phyloP scores from a whole-genome alignment of 1,140 invertebrate species.

The Rhopalosiphum maidis region DNA sequence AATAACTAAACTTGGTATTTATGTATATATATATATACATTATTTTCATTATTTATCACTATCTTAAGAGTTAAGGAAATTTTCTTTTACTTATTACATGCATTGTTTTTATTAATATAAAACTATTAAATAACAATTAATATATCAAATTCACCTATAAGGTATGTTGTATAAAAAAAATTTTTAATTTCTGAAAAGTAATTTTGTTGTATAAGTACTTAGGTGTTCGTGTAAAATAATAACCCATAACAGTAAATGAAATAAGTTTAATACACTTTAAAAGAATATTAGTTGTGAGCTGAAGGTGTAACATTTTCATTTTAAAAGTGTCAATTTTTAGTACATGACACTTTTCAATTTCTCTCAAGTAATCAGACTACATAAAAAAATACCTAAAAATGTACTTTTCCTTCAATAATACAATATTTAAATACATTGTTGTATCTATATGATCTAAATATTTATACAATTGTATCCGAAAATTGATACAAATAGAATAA shows the following conservation, averaged over 20 bases:
- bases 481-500: background rate
- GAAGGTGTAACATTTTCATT: background rate
- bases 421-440: background rate
- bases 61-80: background rate
- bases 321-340: background rate
- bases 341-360: constrained; percentile 6
- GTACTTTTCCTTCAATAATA: background rate
- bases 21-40: background rate
- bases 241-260: background rate
- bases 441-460: background rate
- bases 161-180: background rate
- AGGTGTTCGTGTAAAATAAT: background rate
- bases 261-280: background rate
- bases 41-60: background rate
- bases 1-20: background rate
- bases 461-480: background rate
- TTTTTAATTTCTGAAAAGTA: background rate
- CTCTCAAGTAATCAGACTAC: background rate
- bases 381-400: background rate
- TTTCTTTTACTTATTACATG: background rate
- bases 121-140: background rate
- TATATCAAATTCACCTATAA: too few relatives aligned
- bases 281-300: background rate
- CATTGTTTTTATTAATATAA: background rate
- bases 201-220: background rate